A percentile compares a stretch with the other conserved stretches of the same genome.
These are phyloP conservation scores for Peromyscus californicus DNA, from an alignment of 2,113 vertebrate species.

Conservation along the genomic window DNA sequence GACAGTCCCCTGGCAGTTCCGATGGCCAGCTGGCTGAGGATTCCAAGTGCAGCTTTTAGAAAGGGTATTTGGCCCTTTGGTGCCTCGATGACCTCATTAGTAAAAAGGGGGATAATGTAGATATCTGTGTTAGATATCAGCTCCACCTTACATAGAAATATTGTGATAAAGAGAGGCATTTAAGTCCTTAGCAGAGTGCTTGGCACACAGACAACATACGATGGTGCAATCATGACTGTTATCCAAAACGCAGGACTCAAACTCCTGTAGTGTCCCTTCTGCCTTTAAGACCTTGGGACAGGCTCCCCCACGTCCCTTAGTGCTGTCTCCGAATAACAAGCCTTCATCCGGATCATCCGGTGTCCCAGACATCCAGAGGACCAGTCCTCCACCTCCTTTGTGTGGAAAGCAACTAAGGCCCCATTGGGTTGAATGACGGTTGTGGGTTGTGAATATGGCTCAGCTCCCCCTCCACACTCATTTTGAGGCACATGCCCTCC, in stretches of 20 bases:
- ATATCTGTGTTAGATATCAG: neutral
- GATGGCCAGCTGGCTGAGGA: neutral
- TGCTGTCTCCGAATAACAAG: neutral
- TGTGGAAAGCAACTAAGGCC: neutral
- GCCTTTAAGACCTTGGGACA: neutral
- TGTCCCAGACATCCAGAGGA: neutral
- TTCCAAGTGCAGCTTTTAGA: neutral
- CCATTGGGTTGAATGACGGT: neutral
- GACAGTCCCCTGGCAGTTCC: neutral
- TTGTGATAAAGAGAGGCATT: neutral
- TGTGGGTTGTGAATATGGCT: neutral
- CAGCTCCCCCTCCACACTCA: neutral
- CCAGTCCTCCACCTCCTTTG: neutral
- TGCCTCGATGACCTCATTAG: conserved; percentile 4
- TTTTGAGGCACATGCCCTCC: neutral
- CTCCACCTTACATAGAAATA: neutral
- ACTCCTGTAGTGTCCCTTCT: neutral
- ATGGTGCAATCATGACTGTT: neutral
- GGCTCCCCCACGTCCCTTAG: neutral
- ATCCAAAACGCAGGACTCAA: conserved; percentile 26
- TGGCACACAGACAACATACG: neutral
- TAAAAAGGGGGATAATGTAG: neutral
- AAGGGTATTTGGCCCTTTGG: neutral
- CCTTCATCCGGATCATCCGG: neutral
- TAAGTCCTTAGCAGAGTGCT: neutral